A percentile compares a stretch with the other conserved stretches of the same genome.
Evolutionary conservation across 2,888 invertebrate species (phyloP).

Genomic region (Myopa testacea): DNA sequence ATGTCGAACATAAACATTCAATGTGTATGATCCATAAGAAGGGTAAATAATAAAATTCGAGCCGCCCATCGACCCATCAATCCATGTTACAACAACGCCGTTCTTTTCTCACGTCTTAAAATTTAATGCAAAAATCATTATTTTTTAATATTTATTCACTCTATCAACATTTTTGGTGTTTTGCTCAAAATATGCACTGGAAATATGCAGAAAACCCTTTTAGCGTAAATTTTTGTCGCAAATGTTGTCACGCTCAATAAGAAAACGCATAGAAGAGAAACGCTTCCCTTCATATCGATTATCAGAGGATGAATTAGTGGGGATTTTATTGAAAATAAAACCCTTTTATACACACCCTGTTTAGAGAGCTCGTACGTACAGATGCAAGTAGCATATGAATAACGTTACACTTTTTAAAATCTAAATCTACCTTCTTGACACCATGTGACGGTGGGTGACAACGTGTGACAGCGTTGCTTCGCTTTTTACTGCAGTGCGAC

Average conservation of each 20-base stretch:
- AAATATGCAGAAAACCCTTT: conserved; percentile 26
- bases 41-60: conserved; percentile 39
- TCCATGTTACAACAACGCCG: neutral
- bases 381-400: no score
- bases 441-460: neutral
- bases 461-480: neutral
- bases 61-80: neutral
- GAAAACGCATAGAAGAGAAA: neutral
- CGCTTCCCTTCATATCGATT: neutral
- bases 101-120: neutral
- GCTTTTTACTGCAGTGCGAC: neutral
- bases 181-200: neutral
- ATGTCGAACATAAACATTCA: conserved; percentile 60
- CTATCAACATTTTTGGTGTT: neutral
- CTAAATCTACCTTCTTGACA: no score
- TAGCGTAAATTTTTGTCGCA: conserved; percentile 26
- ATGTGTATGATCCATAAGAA: conserved; percentile 52
- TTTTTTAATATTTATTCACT: conserved; percentile 23
- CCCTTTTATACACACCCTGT: neutral
- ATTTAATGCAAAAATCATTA: conserved; percentile 35
- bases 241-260: conserved; percentile 38
- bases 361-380: neutral
- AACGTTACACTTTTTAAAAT: no score
- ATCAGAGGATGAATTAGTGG: conserved; percentile 18
- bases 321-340: neutral